phyloP scores from a whole-genome alignment of 2,888 invertebrate species.

The Drosophila imparisetae region DNA sequence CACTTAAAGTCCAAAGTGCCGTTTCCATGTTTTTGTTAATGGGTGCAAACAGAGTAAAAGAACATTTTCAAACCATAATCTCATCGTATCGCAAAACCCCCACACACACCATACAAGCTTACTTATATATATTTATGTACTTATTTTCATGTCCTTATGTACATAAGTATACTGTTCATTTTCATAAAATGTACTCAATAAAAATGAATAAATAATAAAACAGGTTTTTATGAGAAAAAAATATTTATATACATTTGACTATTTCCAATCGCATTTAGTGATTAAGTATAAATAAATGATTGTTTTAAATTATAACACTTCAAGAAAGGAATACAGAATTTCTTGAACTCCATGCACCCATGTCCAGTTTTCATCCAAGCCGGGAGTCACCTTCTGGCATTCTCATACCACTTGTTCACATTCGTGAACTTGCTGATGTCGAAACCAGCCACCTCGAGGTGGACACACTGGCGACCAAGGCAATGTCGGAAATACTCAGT shows the following conservation, averaged over 20 bases:
- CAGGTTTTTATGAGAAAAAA: too few relatives aligned
- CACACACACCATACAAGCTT: background rate
- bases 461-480: conserved; percentile 89
- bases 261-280: too few relatives aligned
- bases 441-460: conserved; percentile 88
- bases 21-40: conserved; percentile 60
- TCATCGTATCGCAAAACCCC: background rate
- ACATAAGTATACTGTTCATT: background rate
- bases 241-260: too few relatives aligned
- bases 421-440: conserved; percentile 90
- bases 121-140: background rate
- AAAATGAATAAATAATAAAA: too few relatives aligned
- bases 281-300: too few relatives aligned
- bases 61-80: conserved; percentile 6
- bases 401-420: conserved; percentile 88
- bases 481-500: conserved; percentile 91
- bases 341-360: conserved; percentile 86
- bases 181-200: too few relatives aligned
- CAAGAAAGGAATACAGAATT: conserved; percentile 55
- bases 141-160: background rate
- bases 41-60: conserved; percentile 15
- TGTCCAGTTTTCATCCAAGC: conserved; percentile 87
- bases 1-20: conserved; percentile 63
- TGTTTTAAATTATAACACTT: background rate
- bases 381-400: conserved; percentile 87